Conservation (phyloP, 2,888 invertebrate genomes). For the Cryptus armator region DNA sequence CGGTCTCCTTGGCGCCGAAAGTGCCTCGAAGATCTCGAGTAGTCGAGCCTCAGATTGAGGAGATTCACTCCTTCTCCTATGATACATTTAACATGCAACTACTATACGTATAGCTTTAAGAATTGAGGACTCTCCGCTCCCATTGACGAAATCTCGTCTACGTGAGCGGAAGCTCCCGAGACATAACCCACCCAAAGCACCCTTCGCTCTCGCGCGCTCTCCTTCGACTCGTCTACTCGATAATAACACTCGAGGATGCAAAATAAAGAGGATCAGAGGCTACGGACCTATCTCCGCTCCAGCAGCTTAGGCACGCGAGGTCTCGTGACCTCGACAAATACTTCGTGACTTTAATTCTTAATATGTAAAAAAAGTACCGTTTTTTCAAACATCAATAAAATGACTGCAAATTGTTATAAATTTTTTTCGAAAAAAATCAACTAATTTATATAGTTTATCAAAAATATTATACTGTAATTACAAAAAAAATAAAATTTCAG, state of each 20-base stretch:
- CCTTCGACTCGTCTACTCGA: constrained; percentile 27
- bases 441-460: too few relatives aligned
- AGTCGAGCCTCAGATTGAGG: constrained; percentile 1
- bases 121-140: not conserved
- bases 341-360: too few relatives aligned
- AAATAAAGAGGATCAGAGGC: constrained; percentile 5
- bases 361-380: too few relatives aligned
- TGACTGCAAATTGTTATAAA: too few relatives aligned
- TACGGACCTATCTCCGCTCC: constrained; percentile 14
- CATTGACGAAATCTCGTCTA: constrained; percentile 42
- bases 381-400: too few relatives aligned
- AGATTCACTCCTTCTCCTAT: not conserved
- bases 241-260: constrained; percentile 19
- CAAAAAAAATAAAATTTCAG: too few relatives aligned
- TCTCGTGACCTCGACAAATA: constrained; percentile 2
- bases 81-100: not conserved
- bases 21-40: constrained; percentile 37
- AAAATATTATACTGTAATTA: too few relatives aligned
- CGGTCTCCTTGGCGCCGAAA: constrained; percentile 11
- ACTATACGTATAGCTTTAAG: not conserved
- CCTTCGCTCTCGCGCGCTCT: not conserved
- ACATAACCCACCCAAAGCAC: not conserved
- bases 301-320: not conserved
- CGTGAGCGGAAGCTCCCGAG: constrained; percentile 43
- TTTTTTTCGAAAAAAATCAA: too few relatives aligned